Percentiles rank a stretch among this genome's conserved stretches.
These are phyloP conservation scores for Hydrozoanthus gracilis DNA, from an alignment of 92 coral and sea anemone species.

Conservation along the genomic window DNA sequence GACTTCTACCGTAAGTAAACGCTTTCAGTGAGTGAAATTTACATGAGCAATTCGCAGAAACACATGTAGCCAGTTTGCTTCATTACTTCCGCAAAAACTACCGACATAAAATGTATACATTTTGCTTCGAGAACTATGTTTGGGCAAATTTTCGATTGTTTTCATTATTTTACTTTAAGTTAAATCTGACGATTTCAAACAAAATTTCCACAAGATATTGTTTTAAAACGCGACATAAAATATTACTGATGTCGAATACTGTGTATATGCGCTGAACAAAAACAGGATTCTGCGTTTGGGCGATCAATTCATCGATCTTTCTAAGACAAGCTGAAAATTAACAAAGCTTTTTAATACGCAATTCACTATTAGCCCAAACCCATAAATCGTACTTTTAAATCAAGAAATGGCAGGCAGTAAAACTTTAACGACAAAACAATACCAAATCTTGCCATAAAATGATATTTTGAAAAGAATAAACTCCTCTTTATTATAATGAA, in stretches of 20 bases:
- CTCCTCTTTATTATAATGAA: not conserved
- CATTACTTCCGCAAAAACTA: not conserved
- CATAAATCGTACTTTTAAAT: too few species aligned
- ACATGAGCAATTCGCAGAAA: not conserved
- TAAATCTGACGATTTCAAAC: not conserved
- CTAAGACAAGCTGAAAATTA: too few species aligned
- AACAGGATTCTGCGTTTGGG: not conserved
- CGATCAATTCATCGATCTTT: not conserved
- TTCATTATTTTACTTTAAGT: not conserved
- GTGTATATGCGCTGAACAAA: not conserved
- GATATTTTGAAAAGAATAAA: not conserved
- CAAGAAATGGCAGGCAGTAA: too few species aligned
- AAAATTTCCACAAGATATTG: not conserved
- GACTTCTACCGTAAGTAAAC: conserved; percentile 5
- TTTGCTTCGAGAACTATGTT: not conserved
- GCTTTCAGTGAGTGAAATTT: too few species aligned
- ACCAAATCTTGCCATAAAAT: not conserved
- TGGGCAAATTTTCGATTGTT: not conserved
- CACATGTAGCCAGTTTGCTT: not conserved
- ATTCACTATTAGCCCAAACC: too few species aligned
- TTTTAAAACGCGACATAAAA: not conserved
- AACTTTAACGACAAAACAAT: not conserved
- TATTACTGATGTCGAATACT: not conserved
- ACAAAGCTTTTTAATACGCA: too few species aligned
- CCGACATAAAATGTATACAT: not conserved